Base-by-base conservation (phyloP, 2,797 vertebrate genomes). In the Crossoptilon crossoptilon region DNA sequence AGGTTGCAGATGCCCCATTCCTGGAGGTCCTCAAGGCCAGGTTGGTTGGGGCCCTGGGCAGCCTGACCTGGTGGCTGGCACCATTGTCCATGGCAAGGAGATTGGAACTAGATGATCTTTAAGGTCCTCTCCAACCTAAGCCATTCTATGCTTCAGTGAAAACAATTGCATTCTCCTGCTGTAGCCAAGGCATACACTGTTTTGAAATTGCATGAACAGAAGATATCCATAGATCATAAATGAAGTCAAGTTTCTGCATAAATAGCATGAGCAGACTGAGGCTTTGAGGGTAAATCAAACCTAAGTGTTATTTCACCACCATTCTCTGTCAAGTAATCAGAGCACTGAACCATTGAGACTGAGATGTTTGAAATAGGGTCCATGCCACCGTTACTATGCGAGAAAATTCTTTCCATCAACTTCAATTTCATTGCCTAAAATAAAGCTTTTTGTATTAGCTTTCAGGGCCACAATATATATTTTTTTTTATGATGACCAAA, bases 161-260 rank as follows among this genome's bases (percentile, higher is more conserved):
- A 35, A 8, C 69, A 49, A 27, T 41, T 81, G 11, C 8, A 9
- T 27, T 53, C 26, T 69, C 44, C 49, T 49, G 23, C 58, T 80
- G 26, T 48, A 31, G 16, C 0, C 26, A 10, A 29, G 29, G 43
- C 64, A 10, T 72, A 66, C 35, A 12, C 55, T 51, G 41, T 56
- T 24, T 46, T 88, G 51, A 69, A 63, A 43, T 3, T 14, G 16
- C 3, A 37, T 2, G 9, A 35, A 15, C 35, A 49, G 43, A 59
- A 8, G 17, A 35, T 19, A 58, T 24, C 41, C 33, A 12, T 2
- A 31, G 51, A 55, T 11, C 1, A 5, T 43, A 26, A 64, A 15
- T 14, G 3, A 2, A 59, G 1, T 8, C 6, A 15, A 53, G 5
- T 37, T 77, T 82, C n/a, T 82, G 14, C 35, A 37, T 1, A 2